Evolutionary conservation across 2,888 invertebrate species (phyloP), one percentile per base, ranked within the genome.

Genomic region (Phyllotreta cruciferae): DNA sequence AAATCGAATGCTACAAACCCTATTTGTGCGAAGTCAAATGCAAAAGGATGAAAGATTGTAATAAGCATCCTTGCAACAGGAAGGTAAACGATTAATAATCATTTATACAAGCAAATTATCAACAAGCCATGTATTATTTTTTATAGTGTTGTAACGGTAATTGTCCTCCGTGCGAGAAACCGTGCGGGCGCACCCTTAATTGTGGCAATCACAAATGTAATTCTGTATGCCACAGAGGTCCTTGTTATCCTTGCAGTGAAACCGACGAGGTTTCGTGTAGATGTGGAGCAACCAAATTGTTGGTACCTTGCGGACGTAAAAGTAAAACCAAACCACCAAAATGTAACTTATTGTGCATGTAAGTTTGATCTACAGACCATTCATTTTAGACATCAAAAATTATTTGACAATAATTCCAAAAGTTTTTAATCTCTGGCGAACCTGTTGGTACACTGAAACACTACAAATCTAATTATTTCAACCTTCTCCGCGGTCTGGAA

Each of bases 11-110:
- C 76, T 89, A 87, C 67, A 95, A 94, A 78, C 90, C 90, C 24
- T 95, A 89, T 73, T 85, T 87, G 56, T 98, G 97, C 82, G 95
- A 94, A 64, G 90, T 89, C 0, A 96, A 96, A 81, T 98, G 97
- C 79, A 88, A 90, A 72, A 88, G 87, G 37, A 85, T 88, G 71
- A 87, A 90, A 62, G 88, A 91, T 53, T 98, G 97, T 79, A 88
- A 91, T 0, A 90, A 91, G 74, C 97, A 98, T 83, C 85, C 88
- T 0, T 98, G 97, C 81, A 95, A 92, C 72, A 86, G 90, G 69
- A 94, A 93, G 84, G 90, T 89, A 79, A 70, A 41, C 35, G 6
- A 36, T 38, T 42, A 11, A 38, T 9, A 54, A 10, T 38, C 7
- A 38, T 49, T 24, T 44, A 6, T 35, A 11, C 10, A 34, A 35